Evolutionary conservation across 2,113 vertebrate species (phyloP).

Genomic region (Brachyistius frenatus): DNA sequence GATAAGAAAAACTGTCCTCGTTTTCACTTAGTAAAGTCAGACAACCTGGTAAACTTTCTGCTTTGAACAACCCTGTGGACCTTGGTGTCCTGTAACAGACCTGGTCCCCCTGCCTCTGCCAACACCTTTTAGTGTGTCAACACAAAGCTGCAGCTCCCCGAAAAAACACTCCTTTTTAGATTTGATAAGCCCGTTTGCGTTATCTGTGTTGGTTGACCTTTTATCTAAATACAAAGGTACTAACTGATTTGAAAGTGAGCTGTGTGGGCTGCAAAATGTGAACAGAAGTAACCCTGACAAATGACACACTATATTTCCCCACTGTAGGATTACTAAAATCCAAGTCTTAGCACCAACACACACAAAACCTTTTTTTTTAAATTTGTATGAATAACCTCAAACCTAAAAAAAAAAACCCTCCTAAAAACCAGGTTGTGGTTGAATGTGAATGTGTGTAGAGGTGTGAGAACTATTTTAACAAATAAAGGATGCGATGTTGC

Average conservation of each 20-base stretch:
- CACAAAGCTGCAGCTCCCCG: not conserved
- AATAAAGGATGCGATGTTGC: not conserved
- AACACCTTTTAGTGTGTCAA: not conserved
- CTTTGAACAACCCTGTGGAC: not conserved
- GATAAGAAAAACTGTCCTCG: not conserved
- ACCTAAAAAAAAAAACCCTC: no score
- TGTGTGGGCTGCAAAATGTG: not conserved
- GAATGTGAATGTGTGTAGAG: not conserved
- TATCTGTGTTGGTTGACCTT: no score
- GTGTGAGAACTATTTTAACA: not conserved
- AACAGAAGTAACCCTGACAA: not conserved
- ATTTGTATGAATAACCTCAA: no score
- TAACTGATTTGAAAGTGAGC: not conserved
- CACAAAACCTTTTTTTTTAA: no score
- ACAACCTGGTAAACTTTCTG: slow-evolving; percentile 4
- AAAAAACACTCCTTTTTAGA: not conserved
- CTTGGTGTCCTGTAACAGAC: no score
- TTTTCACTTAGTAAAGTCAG: not conserved
- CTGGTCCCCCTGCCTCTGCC: not conserved
- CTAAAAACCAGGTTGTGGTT: no score
- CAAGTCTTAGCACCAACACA: no score
- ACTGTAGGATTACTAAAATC: no score
- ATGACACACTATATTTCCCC: not conserved
- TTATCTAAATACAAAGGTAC: not conserved
- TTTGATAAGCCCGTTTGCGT: not conserved